A percentile compares a stretch with the other conserved stretches of the same genome.
Evolutionary conservation across 2,888 invertebrate genomes (phyloP).

Genomic region (Rotaria magnacalcarata): DNA sequence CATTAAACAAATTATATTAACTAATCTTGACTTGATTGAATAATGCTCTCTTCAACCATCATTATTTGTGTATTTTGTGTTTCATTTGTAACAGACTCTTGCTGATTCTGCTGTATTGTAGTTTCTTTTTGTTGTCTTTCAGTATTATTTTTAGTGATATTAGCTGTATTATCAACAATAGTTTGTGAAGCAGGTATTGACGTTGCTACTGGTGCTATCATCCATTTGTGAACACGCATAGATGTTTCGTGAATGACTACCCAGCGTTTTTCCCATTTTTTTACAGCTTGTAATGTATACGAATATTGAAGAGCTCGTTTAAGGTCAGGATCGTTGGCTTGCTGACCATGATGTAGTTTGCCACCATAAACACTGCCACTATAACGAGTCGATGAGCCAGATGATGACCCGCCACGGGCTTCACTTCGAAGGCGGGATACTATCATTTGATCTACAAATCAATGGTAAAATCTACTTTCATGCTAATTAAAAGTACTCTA

Average conservation of each 20-base stretch:
- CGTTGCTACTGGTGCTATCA: background rate
- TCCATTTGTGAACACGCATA: slow-evolving; percentile 22
- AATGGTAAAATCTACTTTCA: too few relatives aligned
- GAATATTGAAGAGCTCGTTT: slow-evolving; percentile 21
- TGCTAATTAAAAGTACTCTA: too few relatives aligned
- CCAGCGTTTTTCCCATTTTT: slow-evolving; percentile 22
- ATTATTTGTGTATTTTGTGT: slow-evolving; percentile 10
- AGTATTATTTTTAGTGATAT: background rate
- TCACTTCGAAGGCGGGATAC: slow-evolving; percentile 8
- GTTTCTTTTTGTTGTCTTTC: background rate
- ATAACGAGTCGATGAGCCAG: background rate
- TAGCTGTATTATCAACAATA: background rate
- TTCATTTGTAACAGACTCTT: background rate
- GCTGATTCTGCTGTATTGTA: background rate
- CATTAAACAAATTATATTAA: background rate
- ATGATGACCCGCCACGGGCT: slow-evolving; percentile 17
- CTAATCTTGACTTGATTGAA: background rate
- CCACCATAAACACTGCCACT: background rate
- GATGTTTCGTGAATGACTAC: slow-evolving; percentile 16
- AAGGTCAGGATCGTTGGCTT: background rate
- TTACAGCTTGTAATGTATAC: background rate
- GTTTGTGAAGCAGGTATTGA: background rate
- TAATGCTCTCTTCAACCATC: background rate
- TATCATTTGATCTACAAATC: background rate
- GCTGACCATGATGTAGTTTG: background rate